Evolutionary conservation across 2,797 vertebrate genomes (phyloP), one percentile per base, ranked within the genome.

Genomic region (Sandelia bainsii): DNA sequence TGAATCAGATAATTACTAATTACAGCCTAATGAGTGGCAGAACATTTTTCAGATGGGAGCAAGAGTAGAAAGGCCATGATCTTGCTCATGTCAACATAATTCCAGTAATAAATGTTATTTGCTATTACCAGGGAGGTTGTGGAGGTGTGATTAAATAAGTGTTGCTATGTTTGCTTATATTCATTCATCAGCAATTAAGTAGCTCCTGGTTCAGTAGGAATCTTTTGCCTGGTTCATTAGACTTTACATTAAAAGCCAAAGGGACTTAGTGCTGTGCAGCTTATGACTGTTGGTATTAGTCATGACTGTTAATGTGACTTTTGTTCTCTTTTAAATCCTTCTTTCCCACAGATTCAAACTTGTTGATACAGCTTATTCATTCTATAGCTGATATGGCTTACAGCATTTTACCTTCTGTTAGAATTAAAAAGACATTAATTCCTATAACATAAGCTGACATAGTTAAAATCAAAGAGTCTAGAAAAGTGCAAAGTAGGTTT

Each of bases 71-170:
- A 85, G 87, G 82, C 59, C 39, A 4, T 11, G 54, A 61, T 64
- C 76, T 82, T 58, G 19, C 60, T 87, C 80, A 79, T 87, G 86
- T 90, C 87, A 87, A 78, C 82, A 70, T 91, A 84, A 91, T 84
- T 81, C 72, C 66, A 79, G 79, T 91, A 93, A 94, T 93, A 89
- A 86, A 93, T 93, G 91, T 77, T 93, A 88, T 92, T 94, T 93
- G 85, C 80, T 66, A 72, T 88, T 71, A 74, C 72, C 78, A 72
- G 52, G 29, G 71, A 79, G 80, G 86, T 62, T 72, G 70, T 53
- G 59, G 69, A 76, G 69, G 66, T 75, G 82, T 86, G 83, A 88
- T 89, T 90, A 92, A 89, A 91, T 83, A 85, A 85, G 77, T 78
- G 84, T 81, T 78, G 75, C 76, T 73, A 75, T 86, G 83, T 85